A percentile compares a stretch with the other conserved stretches of the same genome.
These are phyloP conservation scores for Poecilia picta DNA, from an alignment of 2,797 vertebrate genomes.

Conservation along the genomic window DNA sequence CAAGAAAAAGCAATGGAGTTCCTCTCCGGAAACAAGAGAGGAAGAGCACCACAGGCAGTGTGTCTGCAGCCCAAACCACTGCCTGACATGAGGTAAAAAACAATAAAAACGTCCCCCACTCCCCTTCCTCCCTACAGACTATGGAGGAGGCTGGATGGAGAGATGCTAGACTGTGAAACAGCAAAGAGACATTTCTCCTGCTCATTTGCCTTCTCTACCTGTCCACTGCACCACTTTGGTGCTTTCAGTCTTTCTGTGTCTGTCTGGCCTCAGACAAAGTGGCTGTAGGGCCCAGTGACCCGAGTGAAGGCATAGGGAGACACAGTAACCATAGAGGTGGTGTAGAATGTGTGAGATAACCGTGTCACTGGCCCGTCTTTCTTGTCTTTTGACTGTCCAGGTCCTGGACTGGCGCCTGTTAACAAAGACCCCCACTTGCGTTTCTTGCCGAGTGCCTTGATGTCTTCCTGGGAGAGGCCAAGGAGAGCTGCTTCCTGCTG, in stretches of 20 bases:
- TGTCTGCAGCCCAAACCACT: conserved; percentile 85
- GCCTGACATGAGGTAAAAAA: conserved; percentile 97
- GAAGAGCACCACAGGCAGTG: conserved; percentile 95
- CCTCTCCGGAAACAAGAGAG: conserved; percentile 84
- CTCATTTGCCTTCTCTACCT: conserved; percentile 57
- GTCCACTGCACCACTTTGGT: conserved; percentile 62
- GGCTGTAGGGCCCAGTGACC: conserved; percentile 97
- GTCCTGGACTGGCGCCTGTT: conserved; percentile 71
- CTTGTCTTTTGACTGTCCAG: conserved; percentile 87
- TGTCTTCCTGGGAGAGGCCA: conserved; percentile 90
- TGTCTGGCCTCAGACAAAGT: conserved; percentile 87
- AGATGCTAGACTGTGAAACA: conserved; percentile 64
- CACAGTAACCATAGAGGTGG: conserved; percentile 91
- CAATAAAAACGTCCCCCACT: conserved; percentile 69
- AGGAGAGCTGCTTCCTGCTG: conserved; percentile 94
- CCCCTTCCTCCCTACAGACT: conserved; percentile 52
- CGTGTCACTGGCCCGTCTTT: conserved; percentile 85
- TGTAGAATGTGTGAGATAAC: conserved; percentile 88
- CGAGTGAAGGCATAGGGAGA: conserved; percentile 97
- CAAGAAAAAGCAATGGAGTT: conserved; percentile 86
- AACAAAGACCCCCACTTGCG: conserved; percentile 89
- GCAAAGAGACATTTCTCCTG: conserved; percentile 67
- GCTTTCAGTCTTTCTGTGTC: conserved; percentile 49
- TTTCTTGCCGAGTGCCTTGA: conserved; percentile 93
- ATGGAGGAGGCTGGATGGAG: conserved; percentile 66